phyloP scores from a whole-genome alignment of 2,113 vertebrate species.

The Mesembrinibis cayennensis region DNA sequence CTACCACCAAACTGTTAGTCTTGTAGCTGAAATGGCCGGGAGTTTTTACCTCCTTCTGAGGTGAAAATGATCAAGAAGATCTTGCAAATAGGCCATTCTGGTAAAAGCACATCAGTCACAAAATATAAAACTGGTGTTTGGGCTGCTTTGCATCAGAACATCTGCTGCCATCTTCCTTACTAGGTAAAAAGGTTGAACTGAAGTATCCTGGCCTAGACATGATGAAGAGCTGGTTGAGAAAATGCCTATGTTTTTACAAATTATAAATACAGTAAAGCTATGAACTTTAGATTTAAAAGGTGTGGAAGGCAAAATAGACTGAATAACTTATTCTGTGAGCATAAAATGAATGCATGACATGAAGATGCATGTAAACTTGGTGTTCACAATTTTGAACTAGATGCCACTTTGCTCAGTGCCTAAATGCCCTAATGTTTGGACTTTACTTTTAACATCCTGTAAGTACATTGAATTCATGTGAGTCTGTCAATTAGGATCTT shows the following conservation, averaged over 20 bases:
- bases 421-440: neutral
- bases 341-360: neutral
- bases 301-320: neutral
- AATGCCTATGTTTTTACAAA: neutral
- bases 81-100: neutral
- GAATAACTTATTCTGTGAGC: neutral
- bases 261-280: neutral
- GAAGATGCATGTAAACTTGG: neutral
- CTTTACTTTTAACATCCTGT: neutral
- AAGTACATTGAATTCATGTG: neutral
- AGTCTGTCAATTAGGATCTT: neutral
- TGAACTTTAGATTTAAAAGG: neutral
- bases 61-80: neutral
- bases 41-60: neutral
- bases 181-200: neutral
- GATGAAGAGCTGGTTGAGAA: neutral
- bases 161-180: accelerated
- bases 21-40: neutral
- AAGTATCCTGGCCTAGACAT: neutral
- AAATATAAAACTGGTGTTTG: neutral
- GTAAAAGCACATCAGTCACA: neutral
- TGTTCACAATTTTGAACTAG: neutral
- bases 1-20: neutral
- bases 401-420: neutral
- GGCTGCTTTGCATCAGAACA: neutral